Conservation (phyloP, 1,140 invertebrate genomes). For the Ceratosolen fusciceps region DNA sequence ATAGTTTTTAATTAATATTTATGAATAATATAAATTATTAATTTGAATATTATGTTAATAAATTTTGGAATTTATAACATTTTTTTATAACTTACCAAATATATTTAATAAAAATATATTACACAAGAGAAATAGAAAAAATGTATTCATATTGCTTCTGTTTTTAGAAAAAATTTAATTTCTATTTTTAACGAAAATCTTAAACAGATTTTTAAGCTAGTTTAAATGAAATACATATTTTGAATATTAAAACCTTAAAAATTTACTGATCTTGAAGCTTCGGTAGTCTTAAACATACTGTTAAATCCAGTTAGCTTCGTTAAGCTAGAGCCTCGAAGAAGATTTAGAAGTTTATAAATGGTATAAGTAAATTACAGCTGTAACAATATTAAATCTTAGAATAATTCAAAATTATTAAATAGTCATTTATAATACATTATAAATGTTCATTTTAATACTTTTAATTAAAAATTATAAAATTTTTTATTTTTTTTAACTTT, state of each 20-base stretch:
- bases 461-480: no score
- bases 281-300: slow-evolving; percentile 5
- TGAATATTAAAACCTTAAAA: background rate
- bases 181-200: background rate
- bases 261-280: background rate
- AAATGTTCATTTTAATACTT: no score
- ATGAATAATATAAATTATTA: no score
- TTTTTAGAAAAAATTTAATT: background rate
- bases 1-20: no score
- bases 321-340: slow-evolving; percentile 5
- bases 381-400: background rate
- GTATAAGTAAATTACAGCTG: background rate
- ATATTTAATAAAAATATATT: slow-evolving; percentile 13
- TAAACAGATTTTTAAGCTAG: background rate
- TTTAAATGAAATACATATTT: background rate
- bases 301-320: slow-evolving; percentile 1
- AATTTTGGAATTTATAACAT: no score
- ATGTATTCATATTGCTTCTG: slow-evolving; percentile 20
- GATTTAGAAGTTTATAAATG: slow-evolving; percentile 9
- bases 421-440: background rate
- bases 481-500: no score
- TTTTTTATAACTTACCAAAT: slow-evolving; percentile 15
- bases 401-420: background rate
- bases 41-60: no score
- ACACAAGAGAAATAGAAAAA: slow-evolving; percentile 6